Evolutionary conservation across 1,140 invertebrate genomes (phyloP).

Genomic region (Plutomurus gul): DNA sequence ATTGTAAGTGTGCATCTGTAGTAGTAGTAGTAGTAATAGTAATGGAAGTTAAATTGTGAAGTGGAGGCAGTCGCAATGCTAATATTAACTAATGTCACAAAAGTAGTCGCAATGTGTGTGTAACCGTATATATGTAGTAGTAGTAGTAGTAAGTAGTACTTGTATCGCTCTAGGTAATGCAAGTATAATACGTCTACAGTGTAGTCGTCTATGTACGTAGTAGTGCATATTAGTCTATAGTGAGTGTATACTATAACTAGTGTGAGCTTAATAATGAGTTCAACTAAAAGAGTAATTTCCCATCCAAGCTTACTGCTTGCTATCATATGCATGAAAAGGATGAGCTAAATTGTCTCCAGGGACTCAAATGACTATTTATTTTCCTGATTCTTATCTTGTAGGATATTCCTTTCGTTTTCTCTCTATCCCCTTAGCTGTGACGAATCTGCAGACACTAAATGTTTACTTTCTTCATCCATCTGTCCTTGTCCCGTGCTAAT

Average conservation of each 20-base stretch:
- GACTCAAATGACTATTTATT: conserved; percentile 30
- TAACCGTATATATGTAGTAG: neutral
- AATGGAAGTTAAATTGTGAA: no score
- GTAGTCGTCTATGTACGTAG: neutral
- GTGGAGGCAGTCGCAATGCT: no score
- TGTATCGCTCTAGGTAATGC: neutral
- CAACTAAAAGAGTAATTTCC: conserved; percentile 35
- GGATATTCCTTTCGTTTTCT: neutral
- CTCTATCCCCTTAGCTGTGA: neutral
- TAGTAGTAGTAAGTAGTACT: neutral
- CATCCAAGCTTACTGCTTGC: conserved; percentile 11
- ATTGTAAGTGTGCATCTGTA: neutral
- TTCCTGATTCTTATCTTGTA: conserved; percentile 10
- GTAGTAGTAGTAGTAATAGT: neutral
- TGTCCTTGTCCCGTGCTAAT: no score
- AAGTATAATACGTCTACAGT: neutral
- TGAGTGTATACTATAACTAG: neutral
- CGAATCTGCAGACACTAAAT: conserved; percentile 5
- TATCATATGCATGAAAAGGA: conserved; percentile 33
- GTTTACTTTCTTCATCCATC: neutral
- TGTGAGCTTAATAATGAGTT: conserved; percentile 10
- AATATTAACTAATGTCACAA: no score
- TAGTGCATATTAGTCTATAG: neutral
- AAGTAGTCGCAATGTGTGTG: no score
- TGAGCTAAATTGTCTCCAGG: conserved; percentile 23